These are phyloP conservation scores for Brachionus koreanus DNA, from an alignment of 1,140 invertebrate species.

Conservation along the genomic window DNA sequence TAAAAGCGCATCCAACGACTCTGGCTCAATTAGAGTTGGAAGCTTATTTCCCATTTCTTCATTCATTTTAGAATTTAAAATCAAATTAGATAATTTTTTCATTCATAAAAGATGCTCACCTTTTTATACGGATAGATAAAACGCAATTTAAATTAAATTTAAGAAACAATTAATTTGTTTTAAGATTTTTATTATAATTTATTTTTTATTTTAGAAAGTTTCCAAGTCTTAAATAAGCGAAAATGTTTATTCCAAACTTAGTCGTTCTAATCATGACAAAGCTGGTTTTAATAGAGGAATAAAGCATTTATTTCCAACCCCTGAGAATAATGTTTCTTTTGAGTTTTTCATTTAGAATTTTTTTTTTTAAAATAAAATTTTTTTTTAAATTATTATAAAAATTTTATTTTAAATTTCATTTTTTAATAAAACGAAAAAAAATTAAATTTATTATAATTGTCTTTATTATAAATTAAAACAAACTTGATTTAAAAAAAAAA, in stretches of 20 bases:
- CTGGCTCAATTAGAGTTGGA: not conserved
- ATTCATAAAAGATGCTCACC: not conserved
- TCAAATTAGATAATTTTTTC: not conserved
- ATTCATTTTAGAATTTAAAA: not conserved
- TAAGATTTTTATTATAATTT: not conserved
- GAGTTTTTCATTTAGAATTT: too few species aligned
- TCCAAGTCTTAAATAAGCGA: not conserved
- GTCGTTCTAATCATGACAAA: slow-evolving; percentile 1
- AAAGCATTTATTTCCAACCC: too few species aligned
- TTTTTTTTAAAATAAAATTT: too few species aligned
- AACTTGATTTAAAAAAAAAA: too few species aligned
- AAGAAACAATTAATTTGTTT: not conserved
- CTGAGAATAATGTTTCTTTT: too few species aligned
- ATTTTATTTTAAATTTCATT: too few species aligned
- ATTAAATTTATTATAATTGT: too few species aligned
- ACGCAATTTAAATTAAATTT: not conserved
- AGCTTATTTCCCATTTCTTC: slow-evolving; percentile 19
- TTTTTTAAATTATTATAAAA: too few species aligned
- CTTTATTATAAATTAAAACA: too few species aligned
- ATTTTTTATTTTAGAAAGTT: not conserved
- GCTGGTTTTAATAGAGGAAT: not conserved
- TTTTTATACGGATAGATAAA: not conserved
- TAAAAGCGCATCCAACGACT: not conserved
- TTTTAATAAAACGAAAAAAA: too few species aligned
- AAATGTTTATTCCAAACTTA: not conserved